Base-by-base conservation (phyloP, 2,888 invertebrate genomes). In the Idaea dimidiata region DNA sequence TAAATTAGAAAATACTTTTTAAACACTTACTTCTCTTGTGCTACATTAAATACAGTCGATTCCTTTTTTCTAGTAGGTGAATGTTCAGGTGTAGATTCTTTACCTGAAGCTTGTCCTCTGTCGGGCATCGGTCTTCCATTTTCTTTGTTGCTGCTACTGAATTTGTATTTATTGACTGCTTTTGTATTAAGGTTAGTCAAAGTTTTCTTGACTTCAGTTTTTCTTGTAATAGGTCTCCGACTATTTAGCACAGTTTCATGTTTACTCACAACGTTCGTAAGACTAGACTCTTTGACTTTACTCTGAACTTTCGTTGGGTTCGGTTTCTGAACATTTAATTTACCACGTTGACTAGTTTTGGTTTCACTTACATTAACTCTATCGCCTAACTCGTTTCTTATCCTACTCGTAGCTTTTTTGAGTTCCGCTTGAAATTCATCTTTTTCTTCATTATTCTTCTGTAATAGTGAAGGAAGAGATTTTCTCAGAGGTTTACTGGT, bases 11-110 rank as follows among this genome's bases (percentile, higher is more conserved):
- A 43, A 57, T 32, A 56, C 16, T n/a, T 8, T 31, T n/a, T 31
- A 2, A 55, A 24, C 62, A 80, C 83, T 82, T 80, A 89, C 88
- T 84, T 88, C 18, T 89, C 88, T 70, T 79, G 78, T 55, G 71
- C 53, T 57, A 67, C 61, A 65, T 70, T 68, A 58, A 70, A 78
- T 24, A 73, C 75, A 58, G 80, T 66, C 6, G 72, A 68, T 53
- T 82, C 84, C 59, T 83, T 84, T 63, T 82, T 83, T 66, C 93
- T 89, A 2, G 88, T 93, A 0, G 94, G 94, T 0, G 93, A 93
- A 77, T 93, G 93, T 82, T 95, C 94, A 0, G 94, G 94, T 0
- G 94, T 94, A 0, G 94, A 95, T 78, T 95, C 94, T 71, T 94
- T 94, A 1, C 94, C 95, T 7, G 94, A 94, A 0, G 94, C 94